Evolutionary conservation across 2,888 invertebrate species (phyloP).

Genomic region (Xestia xanthographa): DNA sequence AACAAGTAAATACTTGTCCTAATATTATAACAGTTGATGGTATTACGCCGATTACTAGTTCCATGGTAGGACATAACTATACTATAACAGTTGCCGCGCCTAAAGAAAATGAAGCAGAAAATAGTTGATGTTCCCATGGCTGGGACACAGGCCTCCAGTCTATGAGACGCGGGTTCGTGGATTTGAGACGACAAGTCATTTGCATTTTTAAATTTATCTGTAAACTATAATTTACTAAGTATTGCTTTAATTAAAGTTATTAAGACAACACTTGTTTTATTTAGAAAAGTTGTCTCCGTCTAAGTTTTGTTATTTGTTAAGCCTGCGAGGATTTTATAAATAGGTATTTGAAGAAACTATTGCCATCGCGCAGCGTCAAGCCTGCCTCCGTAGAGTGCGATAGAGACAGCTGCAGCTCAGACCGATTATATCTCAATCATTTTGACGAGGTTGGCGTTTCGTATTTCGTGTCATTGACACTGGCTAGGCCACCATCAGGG

Average conservation of each 20-base stretch:
- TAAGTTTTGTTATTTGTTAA: background rate
- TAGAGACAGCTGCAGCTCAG: no score
- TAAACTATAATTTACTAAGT: background rate
- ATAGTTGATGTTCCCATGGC: background rate
- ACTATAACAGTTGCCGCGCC: slow-evolving; percentile 40
- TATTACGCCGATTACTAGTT: background rate
- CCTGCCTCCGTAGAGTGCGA: no score
- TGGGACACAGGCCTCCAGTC: background rate
- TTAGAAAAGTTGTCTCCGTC: background rate
- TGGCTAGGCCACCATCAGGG: no score
- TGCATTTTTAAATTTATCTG: background rate
- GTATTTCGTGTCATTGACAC: no score
- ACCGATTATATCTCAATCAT: no score
- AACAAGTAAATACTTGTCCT: slow-evolving; percentile 18
- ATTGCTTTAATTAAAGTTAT: slow-evolving; percentile 23
- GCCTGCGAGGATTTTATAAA: no score
- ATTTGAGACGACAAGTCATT: background rate
- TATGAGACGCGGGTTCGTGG: background rate
- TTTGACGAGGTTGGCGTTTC: no score
- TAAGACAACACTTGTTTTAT: background rate
- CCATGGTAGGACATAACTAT: slow-evolving; percentile 38
- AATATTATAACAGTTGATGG: slow-evolving; percentile 49
- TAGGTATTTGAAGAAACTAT: no score
- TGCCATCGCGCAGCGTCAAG: no score
- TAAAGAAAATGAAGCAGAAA: background rate